Percentiles rank a stretch among this genome's conserved stretches.
Conservation (phyloP, 2,888 invertebrate species). For the Amphipoea lucens region DNA sequence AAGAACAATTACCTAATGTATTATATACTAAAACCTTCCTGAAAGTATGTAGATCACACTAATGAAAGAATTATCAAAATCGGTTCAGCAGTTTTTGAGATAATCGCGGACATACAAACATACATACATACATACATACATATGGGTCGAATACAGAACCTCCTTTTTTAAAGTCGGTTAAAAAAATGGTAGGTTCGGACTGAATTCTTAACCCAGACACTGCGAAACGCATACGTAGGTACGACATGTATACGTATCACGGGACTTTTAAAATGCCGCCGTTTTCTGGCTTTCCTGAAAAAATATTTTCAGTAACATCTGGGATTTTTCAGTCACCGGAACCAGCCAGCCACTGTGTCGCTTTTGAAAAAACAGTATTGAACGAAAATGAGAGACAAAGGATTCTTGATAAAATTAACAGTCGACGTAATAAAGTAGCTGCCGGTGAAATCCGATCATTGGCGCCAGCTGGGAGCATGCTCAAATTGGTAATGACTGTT, state of each 20-base stretch:
- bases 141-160: no score
- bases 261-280: no score
- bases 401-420: slow-evolving; percentile 84
- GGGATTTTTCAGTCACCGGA: slow-evolving; percentile 70
- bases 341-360: slow-evolving; percentile 77
- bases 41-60: no score
- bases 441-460: slow-evolving; percentile 83
- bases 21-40: no score
- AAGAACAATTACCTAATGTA: no score
- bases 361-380: slow-evolving; percentile 77
- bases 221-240: neutral
- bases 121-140: no score
- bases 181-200: no score
- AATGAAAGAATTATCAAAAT: no score
- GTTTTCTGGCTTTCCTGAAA: neutral
- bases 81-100: no score
- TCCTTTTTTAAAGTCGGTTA: no score
- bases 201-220: neutral
- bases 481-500: slow-evolving; percentile 78
- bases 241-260: neutral
- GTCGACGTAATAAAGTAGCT: slow-evolving; percentile 84
- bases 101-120: no score
- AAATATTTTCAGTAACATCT: neutral
- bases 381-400: slow-evolving; percentile 75
- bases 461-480: slow-evolving; percentile 81